Evolutionary conservation across 2,797 vertebrate species (phyloP), one percentile per base, ranked within the genome.

Genomic region (Balearica regulorum): DNA sequence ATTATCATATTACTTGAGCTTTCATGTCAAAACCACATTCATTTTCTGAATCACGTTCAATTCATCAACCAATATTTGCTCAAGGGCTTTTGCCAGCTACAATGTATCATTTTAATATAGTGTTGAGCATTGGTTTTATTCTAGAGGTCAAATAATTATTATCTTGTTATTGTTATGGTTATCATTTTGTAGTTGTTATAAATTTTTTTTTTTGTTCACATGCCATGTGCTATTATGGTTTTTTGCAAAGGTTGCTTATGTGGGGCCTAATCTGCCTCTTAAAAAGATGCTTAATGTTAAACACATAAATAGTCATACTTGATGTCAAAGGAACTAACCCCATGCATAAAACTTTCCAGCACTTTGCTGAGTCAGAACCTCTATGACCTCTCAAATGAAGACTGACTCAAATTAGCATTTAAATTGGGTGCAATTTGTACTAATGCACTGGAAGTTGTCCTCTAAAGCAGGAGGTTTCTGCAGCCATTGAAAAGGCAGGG

Each of bases 1-100:
- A 93, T 95, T 95, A 93, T 96, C 82, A n/a, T 86, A 83, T 96
- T 92, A 91, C 76, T 93, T 69, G 84, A 95, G 92, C 92, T 93
- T 96, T 96, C 90, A 88, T 91, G 95, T 97, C 91, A 95, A 97
- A 97, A 92, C 62, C 94, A 88, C 92, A 96, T 96, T 96, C 83
- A 94, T 96, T 97, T 97, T 95, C 94, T 95, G 93, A 96, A 94
- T 93, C 87, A 88, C 3, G 3, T 96, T 96, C 93, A 95, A 96
- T 96, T 97, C 87, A 95, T 97, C 93, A 97, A 70, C 72, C 72
- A 85, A 33, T 93, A 96, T 96, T 97, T 96, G 76, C 82, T 96
- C 84, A 91, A 91, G 92, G 93, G 91, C 84, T 96, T 96, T 96
- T 96, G 79, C 93, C 87, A 96, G 77, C 91, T 90, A 76, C 89